Conservation (phyloP, 2,888 invertebrate genomes). For the Ophioninae sp. region DNA sequence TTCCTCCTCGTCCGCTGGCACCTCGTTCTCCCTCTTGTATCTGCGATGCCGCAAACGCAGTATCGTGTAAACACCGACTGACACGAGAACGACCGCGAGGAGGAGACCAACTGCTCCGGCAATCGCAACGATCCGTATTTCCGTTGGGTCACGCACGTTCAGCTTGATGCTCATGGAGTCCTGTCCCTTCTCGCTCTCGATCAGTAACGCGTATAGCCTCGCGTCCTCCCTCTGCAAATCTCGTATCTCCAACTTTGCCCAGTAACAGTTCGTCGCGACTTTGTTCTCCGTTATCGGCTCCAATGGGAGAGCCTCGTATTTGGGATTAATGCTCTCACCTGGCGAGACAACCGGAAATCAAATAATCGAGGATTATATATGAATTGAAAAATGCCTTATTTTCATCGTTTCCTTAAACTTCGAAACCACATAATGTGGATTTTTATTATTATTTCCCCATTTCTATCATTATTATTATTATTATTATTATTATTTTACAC, state of each 20-base stretch:
- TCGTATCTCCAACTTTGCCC: constrained; percentile 90
- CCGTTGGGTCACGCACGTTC: constrained; percentile 77
- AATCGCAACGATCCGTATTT: constrained; percentile 76
- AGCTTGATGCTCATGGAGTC: constrained; percentile 82
- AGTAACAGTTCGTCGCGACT: constrained; percentile 86
- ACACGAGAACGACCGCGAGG: constrained; percentile 72
- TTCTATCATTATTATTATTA: too few relatives aligned
- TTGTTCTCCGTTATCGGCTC: constrained; percentile 78
- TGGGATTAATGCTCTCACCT: constrained; percentile 78
- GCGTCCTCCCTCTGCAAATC: constrained; percentile 90
- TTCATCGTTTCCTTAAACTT: too few relatives aligned
- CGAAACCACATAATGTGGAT: too few relatives aligned
- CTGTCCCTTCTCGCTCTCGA: constrained; percentile 87
- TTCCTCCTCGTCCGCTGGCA: constrained; percentile 61
- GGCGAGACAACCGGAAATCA: neutral
- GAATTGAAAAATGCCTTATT: too few relatives aligned
- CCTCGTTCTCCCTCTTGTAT: constrained; percentile 68
- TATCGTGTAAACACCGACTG: constrained; percentile 73
- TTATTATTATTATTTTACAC: too few relatives aligned
- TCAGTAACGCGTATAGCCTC: constrained; percentile 29
- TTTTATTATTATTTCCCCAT: too few relatives aligned
- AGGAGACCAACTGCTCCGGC: constrained; percentile 72
- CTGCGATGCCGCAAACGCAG: constrained; percentile 72
- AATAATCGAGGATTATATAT: neutral
- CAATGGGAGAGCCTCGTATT: constrained; percentile 77